Base-by-base conservation (phyloP, 2,797 vertebrate genomes). In the Channa striata region DNA sequence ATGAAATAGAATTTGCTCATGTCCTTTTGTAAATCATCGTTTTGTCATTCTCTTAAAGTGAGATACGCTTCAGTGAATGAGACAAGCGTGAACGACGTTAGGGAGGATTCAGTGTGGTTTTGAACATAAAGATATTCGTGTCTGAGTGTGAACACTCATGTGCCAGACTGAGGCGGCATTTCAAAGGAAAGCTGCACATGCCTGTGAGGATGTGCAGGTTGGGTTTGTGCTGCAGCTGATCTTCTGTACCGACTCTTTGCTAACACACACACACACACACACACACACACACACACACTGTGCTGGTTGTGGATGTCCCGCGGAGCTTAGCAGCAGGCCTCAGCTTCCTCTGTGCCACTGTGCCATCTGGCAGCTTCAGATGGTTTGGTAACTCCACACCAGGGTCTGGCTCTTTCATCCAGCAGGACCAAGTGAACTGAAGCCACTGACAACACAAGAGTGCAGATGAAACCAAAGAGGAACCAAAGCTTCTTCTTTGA, bases 281-380 rank as follows among this genome's bases (percentile, higher is more conserved):
- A 30, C 25, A 30, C 17, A 21, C 44, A 13, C 47, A 57, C 48
- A 42, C 54, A 59, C 74, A 67, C 8, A 12, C 71, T 58, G 78
- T 0, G 37, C 25, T 54, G 61, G 63, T 52, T 73, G 72, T 57
- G 0, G 46, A 51, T 65, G 59, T 23, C 78, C 79, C 53, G 67
- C 75, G 63, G 75, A 60, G 83, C 56, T 8, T 14, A 82, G 53
- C 81, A 72, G 86, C 79, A 71, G 72, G 85, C 39, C 52, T 76
- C 74, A 43, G 71, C 79, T 67, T 86, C 76, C 74, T 75, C 58
- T 23, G 63, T 80, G 63, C 72, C 74, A 62, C 59, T 5, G 13
- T 54, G 78, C 90, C 88, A 91, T 90, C 87, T 91, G 89, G 77
- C 81, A 80, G 61, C 69, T 77, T 84, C 78, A 75, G 74, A 81